Evolutionary conservation across 2,113 vertebrate genomes (phyloP), one percentile per base, ranked within the genome.

Genomic region (Oxyruncus cristatus): DNA sequence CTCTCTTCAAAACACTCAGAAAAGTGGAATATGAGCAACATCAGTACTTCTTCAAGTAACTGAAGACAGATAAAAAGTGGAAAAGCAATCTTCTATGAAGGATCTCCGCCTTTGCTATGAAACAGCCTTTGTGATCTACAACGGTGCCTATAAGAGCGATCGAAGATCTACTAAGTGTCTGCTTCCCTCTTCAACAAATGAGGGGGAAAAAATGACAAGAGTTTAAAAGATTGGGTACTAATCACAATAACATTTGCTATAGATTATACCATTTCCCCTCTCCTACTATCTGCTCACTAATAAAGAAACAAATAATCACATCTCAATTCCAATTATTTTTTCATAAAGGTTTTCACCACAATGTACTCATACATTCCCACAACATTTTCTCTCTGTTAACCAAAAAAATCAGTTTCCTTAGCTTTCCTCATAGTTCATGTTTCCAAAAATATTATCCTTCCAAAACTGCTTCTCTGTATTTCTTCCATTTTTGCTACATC

Each of bases 21-120:
- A 46, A 87, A 88, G 41, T 67, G 24, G 93, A 96, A 58, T 78
- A 87, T 41, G 47, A 92, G 50, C 73, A 94, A 88, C 53, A 88
- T 14, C 49, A 61, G 84, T 22, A 30, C 50, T 71, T 87, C 73
- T 68, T 67, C 67, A 89, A 92, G 65, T 85, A 66, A 74, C 14
- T 35, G 59, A 46, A 88, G 55, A 73, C 15, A 82, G 8, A 73
- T 44, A 82, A 79, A 53, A 93, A 88, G 39, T 35, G 5, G 49
- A 89, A 91, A 67, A 81, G 27, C 22, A 75, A 80, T 62, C 37
- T 35, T 68, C 53, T 52, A 4, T 20, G n/a, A 85, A 90, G 41
- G 18, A 9, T 26, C 66, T 86, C 14, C 49, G 17, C n/a, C 18
- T 88, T 61, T 76, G 88, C 22, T 61, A 58, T 17, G n/a, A 80